phyloP scores from a whole-genome alignment of 2,113 vertebrate species.

The Malurus melanocephalus region DNA sequence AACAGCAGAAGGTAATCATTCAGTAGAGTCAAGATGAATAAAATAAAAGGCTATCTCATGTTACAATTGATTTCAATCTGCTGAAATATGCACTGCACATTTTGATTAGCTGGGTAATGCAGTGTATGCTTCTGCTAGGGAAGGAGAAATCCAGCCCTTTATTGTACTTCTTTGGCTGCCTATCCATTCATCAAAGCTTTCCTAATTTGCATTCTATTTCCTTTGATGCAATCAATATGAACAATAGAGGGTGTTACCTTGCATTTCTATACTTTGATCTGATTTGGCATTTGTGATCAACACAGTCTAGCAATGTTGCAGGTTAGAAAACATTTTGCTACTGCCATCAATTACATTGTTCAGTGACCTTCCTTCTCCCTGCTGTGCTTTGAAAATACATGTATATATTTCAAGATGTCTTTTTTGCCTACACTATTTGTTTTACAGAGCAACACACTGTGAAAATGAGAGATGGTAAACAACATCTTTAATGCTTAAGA shows the following conservation, averaged over 20 bases:
- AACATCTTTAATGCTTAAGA: constrained; percentile 43
- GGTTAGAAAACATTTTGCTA: constrained; percentile 34
- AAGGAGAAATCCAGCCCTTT: neutral
- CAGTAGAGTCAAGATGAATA: constrained; percentile 58
- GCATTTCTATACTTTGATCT: constrained; percentile 49
- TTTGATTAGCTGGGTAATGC: constrained; percentile 47
- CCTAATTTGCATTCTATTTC: constrained; percentile 59
- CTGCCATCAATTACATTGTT: constrained; percentile 50
- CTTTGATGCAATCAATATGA: constrained; percentile 44
- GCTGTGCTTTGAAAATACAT: constrained; percentile 47
- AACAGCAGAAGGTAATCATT: constrained; percentile 64
- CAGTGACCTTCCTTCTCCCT: constrained; percentile 47
- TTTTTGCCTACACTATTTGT: constrained; percentile 38
- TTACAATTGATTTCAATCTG: constrained; percentile 70
- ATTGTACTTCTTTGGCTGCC: constrained; percentile 32
- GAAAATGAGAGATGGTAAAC: constrained; percentile 58
- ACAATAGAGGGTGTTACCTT: constrained; percentile 50
- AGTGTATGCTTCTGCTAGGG: neutral
- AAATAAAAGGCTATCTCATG: constrained; percentile 67
- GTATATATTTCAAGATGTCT: constrained; percentile 56
- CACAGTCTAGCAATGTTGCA: neutral
- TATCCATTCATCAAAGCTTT: constrained; percentile 57
- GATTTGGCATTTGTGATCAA: constrained; percentile 38
- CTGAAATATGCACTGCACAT: constrained; percentile 43
- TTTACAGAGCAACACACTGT: constrained; percentile 8